Conservation (phyloP, 2,888 invertebrate species). For the Diloba caeruleocephala region DNA sequence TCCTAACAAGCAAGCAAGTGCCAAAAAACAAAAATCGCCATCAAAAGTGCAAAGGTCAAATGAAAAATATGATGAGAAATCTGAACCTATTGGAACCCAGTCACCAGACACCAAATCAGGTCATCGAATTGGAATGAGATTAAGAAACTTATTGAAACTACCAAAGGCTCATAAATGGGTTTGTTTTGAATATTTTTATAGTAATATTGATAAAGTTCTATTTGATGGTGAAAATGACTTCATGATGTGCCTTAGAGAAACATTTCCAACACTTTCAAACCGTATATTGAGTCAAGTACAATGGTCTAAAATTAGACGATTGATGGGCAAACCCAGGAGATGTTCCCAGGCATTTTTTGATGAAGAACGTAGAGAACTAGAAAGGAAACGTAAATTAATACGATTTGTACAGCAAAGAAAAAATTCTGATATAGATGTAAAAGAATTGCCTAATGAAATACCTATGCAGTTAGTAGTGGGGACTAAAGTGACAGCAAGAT, state of each 20-base stretch:
- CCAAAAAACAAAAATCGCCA: constrained; percentile 87
- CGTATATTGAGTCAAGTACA: constrained; percentile 95
- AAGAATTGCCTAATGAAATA: constrained; percentile 98
- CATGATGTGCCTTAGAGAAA: constrained; percentile 96
- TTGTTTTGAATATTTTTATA: constrained; percentile 99
- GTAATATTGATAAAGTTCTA: constrained; percentile 98
- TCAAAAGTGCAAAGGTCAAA: constrained; percentile 84
- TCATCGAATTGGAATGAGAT: constrained; percentile 95
- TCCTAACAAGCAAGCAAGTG: constrained; percentile 79
- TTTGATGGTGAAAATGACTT: constrained; percentile 99
- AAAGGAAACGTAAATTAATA: constrained; percentile 97
- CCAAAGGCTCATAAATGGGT: constrained; percentile 99
- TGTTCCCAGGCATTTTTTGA: constrained; percentile 98
- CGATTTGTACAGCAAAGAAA: constrained; percentile 97
- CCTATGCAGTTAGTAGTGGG: constrained; percentile 98
- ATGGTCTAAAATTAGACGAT: constrained; percentile 98
- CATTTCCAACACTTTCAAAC: constrained; percentile 97
- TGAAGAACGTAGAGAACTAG: constrained; percentile 97
- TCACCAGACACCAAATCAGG: constrained; percentile 95
- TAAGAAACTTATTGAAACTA: constrained; percentile 97
- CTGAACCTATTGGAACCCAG: constrained; percentile 74
- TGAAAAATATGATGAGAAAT: constrained; percentile 82
- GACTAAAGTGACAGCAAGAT: constrained; percentile 96
- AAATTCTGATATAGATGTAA: constrained; percentile 93
- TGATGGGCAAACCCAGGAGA: constrained; percentile 99